A percentile compares a stretch with the other conserved stretches of the same genome.
Conservation (phyloP, 2,888 invertebrate species). For the Hirtodrosophila duncani region DNA sequence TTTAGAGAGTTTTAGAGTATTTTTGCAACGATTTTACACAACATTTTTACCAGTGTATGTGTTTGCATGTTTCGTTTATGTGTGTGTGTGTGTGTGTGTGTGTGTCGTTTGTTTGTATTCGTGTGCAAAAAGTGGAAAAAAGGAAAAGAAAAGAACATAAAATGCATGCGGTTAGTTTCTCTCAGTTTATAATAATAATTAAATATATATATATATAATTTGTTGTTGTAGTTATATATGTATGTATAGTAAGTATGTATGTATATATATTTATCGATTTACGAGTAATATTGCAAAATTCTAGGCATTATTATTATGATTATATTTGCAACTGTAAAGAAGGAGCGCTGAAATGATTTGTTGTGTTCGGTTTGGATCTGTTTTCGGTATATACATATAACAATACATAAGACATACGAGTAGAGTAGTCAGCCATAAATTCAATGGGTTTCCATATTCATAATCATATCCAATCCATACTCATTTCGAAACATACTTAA, state of each 20-base stretch:
- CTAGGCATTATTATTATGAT: constrained; percentile 62
- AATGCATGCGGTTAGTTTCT: constrained; percentile 78
- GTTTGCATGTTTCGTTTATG: constrained; percentile 32
- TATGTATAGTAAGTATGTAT: constrained; percentile 24
- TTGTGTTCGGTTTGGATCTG: too few relatives aligned
- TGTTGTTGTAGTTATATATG: constrained; percentile 24
- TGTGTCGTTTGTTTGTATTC: constrained; percentile 47
- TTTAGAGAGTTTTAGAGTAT: constrained; percentile 32
- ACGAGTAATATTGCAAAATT: constrained; percentile 55
- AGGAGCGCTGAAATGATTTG: constrained; percentile 56
- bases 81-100: constrained; percentile 29
- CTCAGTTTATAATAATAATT: constrained; percentile 55
- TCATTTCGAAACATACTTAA: constrained; percentile 67
- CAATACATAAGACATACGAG: constrained; percentile 72
- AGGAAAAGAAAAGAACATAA: constrained; percentile 76
- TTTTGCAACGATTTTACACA: constrained; percentile 67
- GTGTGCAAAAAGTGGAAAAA: constrained; percentile 76
- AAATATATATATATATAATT: constrained; percentile 47
- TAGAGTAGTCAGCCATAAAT: constrained; percentile 53
- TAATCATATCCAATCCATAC: too few relatives aligned
- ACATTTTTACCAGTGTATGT: constrained; percentile 61
- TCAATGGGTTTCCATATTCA: constrained; percentile 36
- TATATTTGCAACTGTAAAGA: constrained; percentile 28
- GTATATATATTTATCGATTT: constrained; percentile 14
- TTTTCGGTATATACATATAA: constrained; percentile 62